These are phyloP conservation scores for Ctenosaura bakeri DNA, from an alignment of 2,797 vertebrate genomes.

Conservation along the genomic window DNA sequence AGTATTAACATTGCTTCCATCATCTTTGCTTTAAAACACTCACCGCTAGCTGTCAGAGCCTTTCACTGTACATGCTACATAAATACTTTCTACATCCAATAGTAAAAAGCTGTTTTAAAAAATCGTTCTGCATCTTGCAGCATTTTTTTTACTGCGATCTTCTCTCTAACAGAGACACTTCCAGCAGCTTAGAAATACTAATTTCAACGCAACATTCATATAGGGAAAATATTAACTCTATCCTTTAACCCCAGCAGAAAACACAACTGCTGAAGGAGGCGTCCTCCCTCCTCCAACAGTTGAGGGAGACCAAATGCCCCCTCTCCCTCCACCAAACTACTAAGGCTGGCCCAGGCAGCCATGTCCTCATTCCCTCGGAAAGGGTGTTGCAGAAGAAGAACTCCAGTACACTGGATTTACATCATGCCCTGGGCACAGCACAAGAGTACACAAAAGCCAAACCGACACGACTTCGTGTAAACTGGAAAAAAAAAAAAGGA, in stretches of 20 bases:
- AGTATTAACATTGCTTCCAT: not conserved
- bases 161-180: constrained; percentile 16
- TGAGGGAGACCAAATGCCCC: constrained; percentile 43
- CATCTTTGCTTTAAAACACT: constrained; percentile 10
- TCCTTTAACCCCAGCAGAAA: constrained; percentile 19
- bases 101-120: constrained; percentile 44
- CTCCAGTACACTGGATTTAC: not conserved
- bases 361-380: constrained; percentile 68
- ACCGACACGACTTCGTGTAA: not conserved
- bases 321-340: constrained; percentile 57
- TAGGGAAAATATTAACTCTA: constrained; percentile 34
- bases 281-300: not conserved
- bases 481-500: not conserved
- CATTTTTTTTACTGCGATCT: constrained; percentile 51
- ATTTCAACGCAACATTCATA: constrained; percentile 45
- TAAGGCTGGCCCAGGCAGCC: constrained; percentile 65
- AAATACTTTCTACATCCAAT: not conserved
- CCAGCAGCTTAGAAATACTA: constrained; percentile 38
- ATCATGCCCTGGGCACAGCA: too few species aligned
- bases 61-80: constrained; percentile 22
- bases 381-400: constrained; percentile 56
- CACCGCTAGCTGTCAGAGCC: constrained; percentile 28
- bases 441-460: not conserved
- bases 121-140: constrained; percentile 59
- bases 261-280: not conserved